Base-by-base conservation (phyloP, 2,888 invertebrate species). In the Pammene aurita region DNA sequence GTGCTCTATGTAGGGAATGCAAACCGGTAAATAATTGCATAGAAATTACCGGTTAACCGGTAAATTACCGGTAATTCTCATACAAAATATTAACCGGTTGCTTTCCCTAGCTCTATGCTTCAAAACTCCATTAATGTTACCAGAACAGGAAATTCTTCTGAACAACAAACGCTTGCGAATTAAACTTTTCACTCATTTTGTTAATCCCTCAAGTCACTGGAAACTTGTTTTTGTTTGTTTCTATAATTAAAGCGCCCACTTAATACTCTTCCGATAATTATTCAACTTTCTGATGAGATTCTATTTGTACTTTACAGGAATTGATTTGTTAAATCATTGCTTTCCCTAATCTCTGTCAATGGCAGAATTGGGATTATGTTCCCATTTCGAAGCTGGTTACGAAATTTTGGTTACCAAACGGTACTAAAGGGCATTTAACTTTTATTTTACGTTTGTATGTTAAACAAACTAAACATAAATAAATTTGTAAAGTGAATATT, bases 211-310 rank as follows among this genome's bases (percentile, higher is more conserved):
- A 88, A 88, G 86, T 86, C 86, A 83, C 81, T 78, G 78, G 80
- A 84, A 85, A 84, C 84, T 78, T 83, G 84, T 85, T 89, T 86
- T 84, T 88, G 87, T 89, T 89, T 89, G 87, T 89, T 89, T 88
- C 84, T 88, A 83, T 88, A 89, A 90, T 89, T 88, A 90, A 89
- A 89, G 85, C 85, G 78, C 84, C 83, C 63, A 85, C 84, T 87
- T 85, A 80, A 84, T 84, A 83, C 84, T 85, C 81, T 81, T 80
- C 77, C 79, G 84, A 85, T 88, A 87, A 88, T 88, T 86, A 86
- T 84, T 83, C 83, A 80, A 82, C 81, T 85, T 81, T 78, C 77
- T 84, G 82, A 82, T 84, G 80, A 68, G 63, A 68, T 64, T 63
- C 83, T 84, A 81, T 83, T 84, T 77, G 78, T 78, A 80, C 83